Evolutionary conservation across 2,113 vertebrate genomes (phyloP), one percentile per base, ranked within the genome.

Genomic region (Poeciliopsis prolifica): DNA sequence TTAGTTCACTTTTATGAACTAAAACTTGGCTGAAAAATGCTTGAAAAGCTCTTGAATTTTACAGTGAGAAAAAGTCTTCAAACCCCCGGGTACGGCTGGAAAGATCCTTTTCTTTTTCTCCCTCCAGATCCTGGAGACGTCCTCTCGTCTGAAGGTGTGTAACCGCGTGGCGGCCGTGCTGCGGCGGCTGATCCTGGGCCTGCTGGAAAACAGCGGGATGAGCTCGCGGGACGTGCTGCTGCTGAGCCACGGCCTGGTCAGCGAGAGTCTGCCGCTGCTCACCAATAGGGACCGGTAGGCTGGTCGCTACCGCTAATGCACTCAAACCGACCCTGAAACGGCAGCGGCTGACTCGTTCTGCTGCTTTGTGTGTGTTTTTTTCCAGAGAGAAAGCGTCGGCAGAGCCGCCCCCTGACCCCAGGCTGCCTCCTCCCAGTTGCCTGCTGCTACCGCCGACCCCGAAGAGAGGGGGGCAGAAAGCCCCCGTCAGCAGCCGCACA

Each of bases 251-350:
- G 95, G 97, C 24, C 94, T 99, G 80, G 88, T 99, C 92, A 98
- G 95, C 88, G 94, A 99, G 92, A 99, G 98, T 69, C 94, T 99
- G 37, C 97, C 97, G 0, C 93, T 99, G 61, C 91, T 99, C 72
- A 97, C 96, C 62, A 95, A 95, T 75, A 97, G 96, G 84, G 95
- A 96, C 87, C 96, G 93, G 98, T 99, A 94, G n/a, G n/a, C 44
- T 64, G 4, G 0, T 13, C 1, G 22, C 26, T 37, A 37, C 0
- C 35, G 10, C 35, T 37, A 37, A 42, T 22, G 15, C 40, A 0
- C 29, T 37, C 24, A 73, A 22, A n/a, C 33, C 30, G 22, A 33
- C 1, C 28, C 61, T 48, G 6, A 66, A 9, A 13, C 35, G 26
- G 19, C 26, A 42, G 26, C 9, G 2, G 17, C 19, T 42, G 26